Base-by-base conservation (phyloP, 2,797 vertebrate genomes). In the Neosalanx taihuensis region DNA sequence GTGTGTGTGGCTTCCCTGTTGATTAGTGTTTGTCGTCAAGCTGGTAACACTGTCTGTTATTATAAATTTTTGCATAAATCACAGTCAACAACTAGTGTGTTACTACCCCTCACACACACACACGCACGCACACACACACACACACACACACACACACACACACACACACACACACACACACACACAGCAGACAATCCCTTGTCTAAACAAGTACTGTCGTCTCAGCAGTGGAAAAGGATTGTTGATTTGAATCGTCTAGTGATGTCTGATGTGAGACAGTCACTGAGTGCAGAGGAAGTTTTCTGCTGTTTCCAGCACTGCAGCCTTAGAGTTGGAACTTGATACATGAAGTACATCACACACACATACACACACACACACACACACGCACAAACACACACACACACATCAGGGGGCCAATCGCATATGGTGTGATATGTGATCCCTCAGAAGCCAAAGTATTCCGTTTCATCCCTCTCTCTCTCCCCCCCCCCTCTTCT, bases 171-270 rank as follows among this genome's bases (percentile, higher is more conserved):
- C 63, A 41, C 62, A 58, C 70, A 58, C 49, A 59, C 33, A 66
- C 71, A 72, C 71, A 59, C 62, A 60, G 56, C 67, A 56, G 26
- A 68, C 51, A 68, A 49, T 57, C 67, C 57, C 51, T 59, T 56
- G 37, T 51, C 56, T 51, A 68, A 51, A 68, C 51, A 68, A 49
- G 57, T 51, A 57, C 33, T 9, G 18, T 26, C 23, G 23, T 58
- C 20, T 58, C n/a, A 20, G 0, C 4, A 20, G 18, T 58, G 5
- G 57, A 23, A 58, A 9, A 7, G 57, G 57, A 23, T 58, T 9
- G 6, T 2, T 1, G 57, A 59, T 20, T 7, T 59, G 57, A 26
- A 26, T 41, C 4, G 61, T 31, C 41, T 57, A 35, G 31, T 73
- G 20, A 53, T 7, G 51, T 5, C 33, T 35, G 18, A 26, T n/a